These are phyloP conservation scores for Eciton burchellii DNA, from an alignment of 1,140 invertebrate species.

Conservation along the genomic window DNA sequence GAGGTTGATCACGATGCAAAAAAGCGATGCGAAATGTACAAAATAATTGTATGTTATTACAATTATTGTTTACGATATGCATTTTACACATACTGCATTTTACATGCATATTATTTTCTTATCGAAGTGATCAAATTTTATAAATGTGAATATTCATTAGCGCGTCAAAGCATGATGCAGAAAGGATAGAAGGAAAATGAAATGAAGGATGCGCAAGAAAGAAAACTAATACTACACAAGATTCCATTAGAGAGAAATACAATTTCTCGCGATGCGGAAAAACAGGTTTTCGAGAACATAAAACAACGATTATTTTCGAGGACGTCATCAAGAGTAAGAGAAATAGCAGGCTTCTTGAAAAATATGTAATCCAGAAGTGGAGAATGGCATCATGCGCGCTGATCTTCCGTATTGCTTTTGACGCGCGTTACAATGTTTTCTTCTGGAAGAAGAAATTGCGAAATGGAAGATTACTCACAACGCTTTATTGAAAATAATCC, in stretches of 20 bases:
- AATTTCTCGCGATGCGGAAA: neutral
- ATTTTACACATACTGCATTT: neutral
- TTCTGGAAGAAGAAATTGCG: neutral
- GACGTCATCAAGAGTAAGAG: neutral
- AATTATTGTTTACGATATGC: too few species aligned
- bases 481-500: neutral
- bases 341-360: constrained; percentile 5
- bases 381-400: constrained; percentile 8
- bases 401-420: constrained; percentile 4
- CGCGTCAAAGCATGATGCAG: neutral
- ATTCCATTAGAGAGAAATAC: constrained; percentile 5
- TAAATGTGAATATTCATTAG: constrained; percentile 3
- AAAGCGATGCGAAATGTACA: constrained; percentile 3
- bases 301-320: constrained; percentile 6
- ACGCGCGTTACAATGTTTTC: neutral
- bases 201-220: neutral
- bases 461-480: neutral
- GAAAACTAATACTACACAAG: neutral
- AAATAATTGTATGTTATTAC: constrained; percentile 1
- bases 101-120: neutral
- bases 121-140: neutral
- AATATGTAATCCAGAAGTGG: constrained; percentile 8
- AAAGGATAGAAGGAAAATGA: too few species aligned
- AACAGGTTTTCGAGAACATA: neutral
- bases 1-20: neutral